Percentiles rank a stretch among this genome's conserved stretches.
Evolutionary conservation across 2,888 invertebrate species (phyloP).

Genomic region (Disparrhopalites patrizii): DNA sequence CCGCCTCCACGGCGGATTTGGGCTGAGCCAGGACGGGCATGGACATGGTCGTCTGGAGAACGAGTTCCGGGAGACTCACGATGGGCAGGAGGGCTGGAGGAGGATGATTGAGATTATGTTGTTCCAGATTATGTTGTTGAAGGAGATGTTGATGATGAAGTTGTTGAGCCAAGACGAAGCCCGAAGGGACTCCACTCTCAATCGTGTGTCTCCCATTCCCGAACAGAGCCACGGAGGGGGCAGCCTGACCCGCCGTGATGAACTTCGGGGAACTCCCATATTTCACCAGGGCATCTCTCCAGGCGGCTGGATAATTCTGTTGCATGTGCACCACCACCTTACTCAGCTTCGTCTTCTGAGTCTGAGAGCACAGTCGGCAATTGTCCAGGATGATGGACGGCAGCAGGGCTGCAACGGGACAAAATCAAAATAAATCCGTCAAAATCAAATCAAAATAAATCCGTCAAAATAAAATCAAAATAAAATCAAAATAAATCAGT

Average conservation of each 20-base stretch:
- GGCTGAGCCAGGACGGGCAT: conserved; percentile 13
- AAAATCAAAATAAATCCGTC: no score
- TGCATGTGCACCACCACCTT: conserved; percentile 33
- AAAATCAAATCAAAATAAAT: no score
- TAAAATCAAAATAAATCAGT: no score
- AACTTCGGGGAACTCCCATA: conserved; percentile 31
- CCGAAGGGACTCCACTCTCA: neutral
- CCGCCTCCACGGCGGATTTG: conserved; percentile 14
- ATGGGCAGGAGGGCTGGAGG: no score
- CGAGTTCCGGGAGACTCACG: no score
- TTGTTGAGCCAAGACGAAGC: no score
- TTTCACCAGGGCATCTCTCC: conserved; percentile 34
- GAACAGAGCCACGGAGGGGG: conserved; percentile 27
- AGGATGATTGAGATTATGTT: neutral
- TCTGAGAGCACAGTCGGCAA: conserved; percentile 30
- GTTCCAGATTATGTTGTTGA: conserved; percentile 1
- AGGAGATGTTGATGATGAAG: neutral
- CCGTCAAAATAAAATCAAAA: no score
- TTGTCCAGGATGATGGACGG: conserved; percentile 35
- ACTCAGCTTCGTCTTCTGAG: conserved; percentile 29
- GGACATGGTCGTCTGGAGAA: conserved; percentile 15
- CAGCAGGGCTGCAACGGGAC: conserved; percentile 26
- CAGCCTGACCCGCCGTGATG: conserved; percentile 30
- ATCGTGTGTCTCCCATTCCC: conserved; percentile 1
- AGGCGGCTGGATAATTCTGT: conserved; percentile 32